A percentile compares a stretch with the other conserved stretches of the same genome.
phyloP scores from a whole-genome alignment of 2,888 invertebrate genomes.

The Cheilosia variabilis region DNA sequence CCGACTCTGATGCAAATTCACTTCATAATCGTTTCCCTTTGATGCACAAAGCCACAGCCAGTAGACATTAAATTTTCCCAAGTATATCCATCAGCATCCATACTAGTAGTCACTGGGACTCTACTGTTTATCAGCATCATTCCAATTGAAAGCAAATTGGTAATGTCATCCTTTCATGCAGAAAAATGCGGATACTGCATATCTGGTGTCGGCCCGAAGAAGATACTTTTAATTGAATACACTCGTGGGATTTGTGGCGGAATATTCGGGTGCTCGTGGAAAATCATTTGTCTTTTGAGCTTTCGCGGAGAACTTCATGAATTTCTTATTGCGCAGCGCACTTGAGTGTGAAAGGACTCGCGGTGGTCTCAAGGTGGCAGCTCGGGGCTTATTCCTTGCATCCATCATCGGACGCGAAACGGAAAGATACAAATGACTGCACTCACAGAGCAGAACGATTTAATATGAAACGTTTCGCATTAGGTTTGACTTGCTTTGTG shows the following conservation, averaged over 20 bases:
- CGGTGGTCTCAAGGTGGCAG: conserved; percentile 5
- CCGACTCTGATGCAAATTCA: conserved; percentile 72
- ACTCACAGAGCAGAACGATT: conserved; percentile 42
- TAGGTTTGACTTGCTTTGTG: conserved; percentile 47
- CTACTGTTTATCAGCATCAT: conserved; percentile 53
- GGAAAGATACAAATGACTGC: conserved; percentile 68
- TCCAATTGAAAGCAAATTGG: conserved; percentile 70
- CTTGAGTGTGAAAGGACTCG: conserved; percentile 36
- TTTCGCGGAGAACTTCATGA: conserved; percentile 60
- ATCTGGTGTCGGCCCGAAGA: conserved; percentile 13
- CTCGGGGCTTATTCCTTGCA: conserved; percentile 48
- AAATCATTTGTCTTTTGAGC: conserved; percentile 55
- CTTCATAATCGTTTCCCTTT: conserved; percentile 74
- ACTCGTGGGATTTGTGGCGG: conserved; percentile 23
- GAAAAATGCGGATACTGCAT: conserved; percentile 70
- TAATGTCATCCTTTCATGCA: conserved; percentile 65
- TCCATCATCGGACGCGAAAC: conserved; percentile 54
- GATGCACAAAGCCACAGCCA: conserved; percentile 59
- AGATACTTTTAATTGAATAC: conserved; percentile 64
- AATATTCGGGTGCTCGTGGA: neutral
- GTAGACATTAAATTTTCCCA: conserved; percentile 54
- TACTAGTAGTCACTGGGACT: neutral
- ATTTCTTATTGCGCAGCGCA: conserved; percentile 56
- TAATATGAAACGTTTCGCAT: conserved; percentile 64
- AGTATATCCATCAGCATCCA: conserved; percentile 16